Evolutionary conservation across 2,113 vertebrate genomes (phyloP), one percentile per base, ranked within the genome.

Genomic region (Gobio gobio): DNA sequence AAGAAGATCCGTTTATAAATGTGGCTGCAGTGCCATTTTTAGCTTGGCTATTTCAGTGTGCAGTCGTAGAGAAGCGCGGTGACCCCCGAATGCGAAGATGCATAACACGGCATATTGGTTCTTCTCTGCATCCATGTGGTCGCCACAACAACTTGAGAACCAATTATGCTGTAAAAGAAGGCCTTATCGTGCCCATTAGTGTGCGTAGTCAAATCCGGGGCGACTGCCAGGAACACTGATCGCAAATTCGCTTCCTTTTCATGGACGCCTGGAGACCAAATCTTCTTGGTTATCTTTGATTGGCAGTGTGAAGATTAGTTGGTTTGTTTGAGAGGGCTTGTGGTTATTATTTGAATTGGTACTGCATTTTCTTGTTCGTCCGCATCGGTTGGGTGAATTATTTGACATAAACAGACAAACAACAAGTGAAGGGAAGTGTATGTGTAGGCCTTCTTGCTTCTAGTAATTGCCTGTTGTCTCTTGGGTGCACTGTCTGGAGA

Each of bases 401-500:
- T 83, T 26, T 81, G 88, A 87, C 70, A 12, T 49, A 87, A 88
- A 89, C 81, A 72, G 81, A 29, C 81, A 87, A 90, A 91, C 59
- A 87, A 79, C 79, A 78, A 51, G 43, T 88, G 86, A 91, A 78
- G 79, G 78, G 43, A 26, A 61, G 77, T 66, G 45, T 33, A 89
- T 90, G 89, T 87, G 66, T 54, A 81, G 88, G 88, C 82, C 16
- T 91, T 77, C 83, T 90, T 88, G 86, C 83, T 90, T 86, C 56
- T 84, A 87, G 88, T 93, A 93, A 94, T 94, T 94, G 91, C 89
- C 91, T 93, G 87, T 85, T 85, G 87, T 90, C 91, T 93, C 90
- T 82, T 78, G 87, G 89, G 87, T 90, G 85, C 85, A 86, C 88
- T 90, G 88, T 90, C 83, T 89, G 77, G 75, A 86, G 83, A 86